Conservation (phyloP, 2,797 vertebrate species). For the Erethizon dorsatum region DNA sequence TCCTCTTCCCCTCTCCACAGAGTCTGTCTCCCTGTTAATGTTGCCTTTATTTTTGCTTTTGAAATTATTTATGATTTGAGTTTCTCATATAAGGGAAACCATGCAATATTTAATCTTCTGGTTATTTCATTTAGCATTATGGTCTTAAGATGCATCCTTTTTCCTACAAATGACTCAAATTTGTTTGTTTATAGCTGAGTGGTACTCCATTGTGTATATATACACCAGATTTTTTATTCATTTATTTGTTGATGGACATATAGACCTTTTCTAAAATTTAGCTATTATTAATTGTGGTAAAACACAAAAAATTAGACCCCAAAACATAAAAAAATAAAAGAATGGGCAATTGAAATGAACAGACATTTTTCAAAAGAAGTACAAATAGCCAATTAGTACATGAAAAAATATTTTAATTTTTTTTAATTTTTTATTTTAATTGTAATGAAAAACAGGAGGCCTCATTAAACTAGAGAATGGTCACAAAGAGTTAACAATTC, state of each 20-base stretch:
- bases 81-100: not conserved
- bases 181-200: not conserved
- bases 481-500: slow-evolving; percentile 22
- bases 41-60: not conserved
- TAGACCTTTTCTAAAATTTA: not conserved
- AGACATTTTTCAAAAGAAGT: not conserved
- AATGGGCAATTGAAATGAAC: not conserved
- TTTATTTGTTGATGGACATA: not conserved
- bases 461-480: not conserved
- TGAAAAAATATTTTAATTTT: not conserved
- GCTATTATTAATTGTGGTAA: not conserved
- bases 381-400: not conserved
- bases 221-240: not conserved
- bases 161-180: not conserved
- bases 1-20: not conserved
- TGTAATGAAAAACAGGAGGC: not conserved
- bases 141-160: not conserved
- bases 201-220: not conserved
- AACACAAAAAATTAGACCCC: not conserved
- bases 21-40: not conserved
- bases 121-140: not conserved
- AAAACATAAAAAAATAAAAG: not conserved
- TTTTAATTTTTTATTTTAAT: not conserved
- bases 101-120: not conserved
- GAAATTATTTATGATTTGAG: not conserved